phyloP scores from a whole-genome alignment of 2,797 vertebrate species.

The Malacoraja senta region DNA sequence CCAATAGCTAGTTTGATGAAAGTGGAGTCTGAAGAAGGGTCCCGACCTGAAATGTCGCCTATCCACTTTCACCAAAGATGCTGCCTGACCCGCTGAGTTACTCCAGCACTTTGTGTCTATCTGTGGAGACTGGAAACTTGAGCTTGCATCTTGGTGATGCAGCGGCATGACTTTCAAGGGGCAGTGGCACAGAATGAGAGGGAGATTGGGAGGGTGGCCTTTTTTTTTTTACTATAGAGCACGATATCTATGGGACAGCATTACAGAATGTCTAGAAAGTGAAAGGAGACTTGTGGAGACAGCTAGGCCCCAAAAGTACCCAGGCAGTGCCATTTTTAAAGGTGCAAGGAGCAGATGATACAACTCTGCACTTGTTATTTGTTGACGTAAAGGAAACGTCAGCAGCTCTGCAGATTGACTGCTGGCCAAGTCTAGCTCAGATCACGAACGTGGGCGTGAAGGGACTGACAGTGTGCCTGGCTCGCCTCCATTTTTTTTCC shows the following conservation, averaged over 20 bases:
- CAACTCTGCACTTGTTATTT: conserved; percentile 23
- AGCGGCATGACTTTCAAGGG: not conserved
- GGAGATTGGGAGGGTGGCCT: not conserved
- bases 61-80: not conserved
- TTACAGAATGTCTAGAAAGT: conserved; percentile 49
- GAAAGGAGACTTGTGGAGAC: conserved; percentile 43
- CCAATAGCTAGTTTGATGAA: no score
- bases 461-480: not conserved
- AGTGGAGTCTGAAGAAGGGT: no score
- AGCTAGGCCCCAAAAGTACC: conserved; percentile 39
- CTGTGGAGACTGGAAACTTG: not conserved
- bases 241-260: conserved; percentile 32
- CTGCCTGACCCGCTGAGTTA: no score
- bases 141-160: not conserved
- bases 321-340: not conserved
- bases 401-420: not conserved
- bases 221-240: not conserved
- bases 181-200: conserved; percentile 45
- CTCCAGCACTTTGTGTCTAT: no score
- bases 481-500: not conserved
- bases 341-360: not conserved
- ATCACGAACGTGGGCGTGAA: not conserved
- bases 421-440: not conserved
- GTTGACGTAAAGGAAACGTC: not conserved
- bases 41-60: no score